These are phyloP conservation scores for Chaetogeoica ovagalla DNA, from an alignment of 2,888 invertebrate genomes.

Conservation along the genomic window DNA sequence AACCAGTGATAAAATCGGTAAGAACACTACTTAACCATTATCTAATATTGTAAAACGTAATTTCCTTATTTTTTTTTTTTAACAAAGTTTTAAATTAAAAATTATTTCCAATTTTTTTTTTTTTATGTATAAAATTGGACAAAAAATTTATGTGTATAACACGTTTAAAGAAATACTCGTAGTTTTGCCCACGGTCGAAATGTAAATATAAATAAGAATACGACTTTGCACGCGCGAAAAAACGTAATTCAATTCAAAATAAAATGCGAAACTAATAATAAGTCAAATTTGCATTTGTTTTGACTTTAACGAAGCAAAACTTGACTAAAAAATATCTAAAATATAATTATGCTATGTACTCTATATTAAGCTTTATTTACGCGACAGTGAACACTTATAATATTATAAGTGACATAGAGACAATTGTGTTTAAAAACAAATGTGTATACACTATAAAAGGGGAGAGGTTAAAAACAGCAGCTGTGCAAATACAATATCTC, in stretches of 20 bases:
- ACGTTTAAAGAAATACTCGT: too few species aligned
- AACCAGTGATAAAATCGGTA: too few species aligned
- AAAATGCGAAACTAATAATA: too few species aligned
- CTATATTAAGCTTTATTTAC: constrained; percentile 7
- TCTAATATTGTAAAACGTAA: too few species aligned
- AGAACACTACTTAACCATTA: too few species aligned
- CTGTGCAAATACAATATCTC: constrained; percentile 21
- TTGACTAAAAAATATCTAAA: constrained; percentile 8
- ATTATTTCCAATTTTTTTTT: too few species aligned
- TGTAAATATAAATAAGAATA: neutral
- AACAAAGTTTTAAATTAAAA: too few species aligned
- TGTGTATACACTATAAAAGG: neutral
- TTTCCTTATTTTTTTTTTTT: too few species aligned
- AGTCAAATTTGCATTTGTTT: neutral
- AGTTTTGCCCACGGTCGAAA: too few species aligned
- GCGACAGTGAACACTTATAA: neutral
- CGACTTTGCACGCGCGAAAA: neutral
- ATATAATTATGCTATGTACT: neutral
- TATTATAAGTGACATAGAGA: constrained; percentile 17
- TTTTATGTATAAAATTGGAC: too few species aligned
- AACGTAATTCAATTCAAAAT: too few species aligned
- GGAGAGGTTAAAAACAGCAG: constrained; percentile 16
- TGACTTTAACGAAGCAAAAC: neutral
- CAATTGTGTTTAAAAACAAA: neutral
- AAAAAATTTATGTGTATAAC: too few species aligned